Evolutionary conservation across 2,113 vertebrate species (phyloP).

Genomic region (Osmerus eperlanus): DNA sequence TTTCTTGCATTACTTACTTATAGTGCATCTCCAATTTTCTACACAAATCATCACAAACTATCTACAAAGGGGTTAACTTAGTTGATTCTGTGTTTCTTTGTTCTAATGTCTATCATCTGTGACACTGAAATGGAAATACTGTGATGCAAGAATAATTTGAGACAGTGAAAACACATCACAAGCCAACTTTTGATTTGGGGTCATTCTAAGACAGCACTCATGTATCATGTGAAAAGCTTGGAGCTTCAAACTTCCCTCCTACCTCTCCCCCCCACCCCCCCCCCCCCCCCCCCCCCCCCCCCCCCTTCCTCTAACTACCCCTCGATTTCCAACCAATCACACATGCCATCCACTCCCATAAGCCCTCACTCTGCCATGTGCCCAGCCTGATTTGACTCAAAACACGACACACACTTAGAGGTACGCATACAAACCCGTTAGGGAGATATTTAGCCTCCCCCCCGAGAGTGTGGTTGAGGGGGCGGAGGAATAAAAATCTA

Average conservation of each 20-base stretch:
- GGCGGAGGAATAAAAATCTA: slow-evolving; percentile 31
- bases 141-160: too few relatives aligned
- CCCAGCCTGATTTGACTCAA: slow-evolving; percentile 53
- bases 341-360: slow-evolving; percentile 26
- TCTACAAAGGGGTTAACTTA: too few relatives aligned
- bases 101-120: too few relatives aligned
- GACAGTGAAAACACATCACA: too few relatives aligned
- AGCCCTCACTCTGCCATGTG: slow-evolving; percentile 29
- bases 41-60: too few relatives aligned
- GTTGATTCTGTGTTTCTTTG: too few relatives aligned
- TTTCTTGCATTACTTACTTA: too few relatives aligned
- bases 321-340: slow-evolving; percentile 20
- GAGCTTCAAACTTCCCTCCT: slow-evolving; percentile 20
- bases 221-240: slow-evolving; percentile 8
- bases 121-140: too few relatives aligned
- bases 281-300: too few relatives aligned
- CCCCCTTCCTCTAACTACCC: slow-evolving; percentile 14
- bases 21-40: too few relatives aligned
- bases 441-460: slow-evolving; percentile 45
- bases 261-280: neutral
- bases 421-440: slow-evolving; percentile 1
- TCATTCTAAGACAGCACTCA: slow-evolving; percentile 1
- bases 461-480: slow-evolving; percentile 30
- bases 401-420: slow-evolving; percentile 40
- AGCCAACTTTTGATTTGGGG: neutral